phyloP scores from a whole-genome alignment of 2,113 vertebrate species.

The Microcebus tavaratra region DNA sequence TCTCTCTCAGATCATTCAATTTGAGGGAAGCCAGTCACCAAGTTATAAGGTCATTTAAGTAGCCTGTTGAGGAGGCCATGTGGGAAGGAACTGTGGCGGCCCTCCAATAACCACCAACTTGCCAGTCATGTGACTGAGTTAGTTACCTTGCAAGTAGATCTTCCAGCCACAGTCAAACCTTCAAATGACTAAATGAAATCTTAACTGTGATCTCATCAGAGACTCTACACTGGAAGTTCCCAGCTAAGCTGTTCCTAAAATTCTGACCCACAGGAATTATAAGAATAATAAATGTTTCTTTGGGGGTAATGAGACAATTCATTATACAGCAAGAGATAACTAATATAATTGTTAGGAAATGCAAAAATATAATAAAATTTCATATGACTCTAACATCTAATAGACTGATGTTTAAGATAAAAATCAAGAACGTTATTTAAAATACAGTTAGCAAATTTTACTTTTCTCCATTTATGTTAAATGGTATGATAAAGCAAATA shows the following conservation, averaged over 20 bases:
- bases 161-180: not conserved
- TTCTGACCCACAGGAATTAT: not conserved
- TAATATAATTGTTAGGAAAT: not conserved
- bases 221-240: not conserved
- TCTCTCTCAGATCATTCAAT: not conserved
- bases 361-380: conserved; percentile 32
- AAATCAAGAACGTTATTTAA: conserved; percentile 38
- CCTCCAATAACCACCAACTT: not conserved
- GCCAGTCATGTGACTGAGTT: not conserved
- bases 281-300: conserved; percentile 17
- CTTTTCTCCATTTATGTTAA: conserved; percentile 49
- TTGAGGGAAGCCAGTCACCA: not conserved
- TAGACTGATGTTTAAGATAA: not conserved
- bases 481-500: not conserved
- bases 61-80: not conserved
- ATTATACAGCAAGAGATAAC: not conserved
- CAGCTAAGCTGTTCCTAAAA: not conserved
- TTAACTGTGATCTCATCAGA: not conserved
- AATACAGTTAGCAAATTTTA: conserved; percentile 25
- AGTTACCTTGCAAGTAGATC: not conserved
- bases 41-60: not conserved
- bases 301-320: not conserved
- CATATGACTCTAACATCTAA: not conserved
- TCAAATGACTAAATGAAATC: not conserved
- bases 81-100: not conserved